These are phyloP conservation scores for Bellardia bayeri DNA, from an alignment of 2,888 invertebrate species.

Conservation along the genomic window DNA sequence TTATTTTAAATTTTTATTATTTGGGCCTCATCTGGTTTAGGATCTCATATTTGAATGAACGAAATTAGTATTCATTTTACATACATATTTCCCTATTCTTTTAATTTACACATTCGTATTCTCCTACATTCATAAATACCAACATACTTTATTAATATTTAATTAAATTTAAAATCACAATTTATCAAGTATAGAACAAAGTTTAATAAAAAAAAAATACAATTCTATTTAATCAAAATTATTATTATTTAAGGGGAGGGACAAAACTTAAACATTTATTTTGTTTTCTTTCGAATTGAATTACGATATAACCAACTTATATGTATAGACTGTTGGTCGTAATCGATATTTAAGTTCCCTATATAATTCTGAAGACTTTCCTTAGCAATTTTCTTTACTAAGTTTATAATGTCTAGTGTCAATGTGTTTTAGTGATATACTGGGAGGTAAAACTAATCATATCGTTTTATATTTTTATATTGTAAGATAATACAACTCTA, in stretches of 20 bases:
- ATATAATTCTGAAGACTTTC: too few species aligned
- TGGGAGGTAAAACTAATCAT: too few species aligned
- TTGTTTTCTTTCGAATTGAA: too few species aligned
- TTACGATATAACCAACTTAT: too few species aligned
- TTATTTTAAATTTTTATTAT: neutral
- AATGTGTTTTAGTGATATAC: too few species aligned
- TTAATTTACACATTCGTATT: neutral
- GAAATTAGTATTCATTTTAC: conserved; percentile 31
- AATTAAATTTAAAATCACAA: conserved; percentile 12
- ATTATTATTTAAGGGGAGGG: neutral
- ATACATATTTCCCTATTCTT: neutral
- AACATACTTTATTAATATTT: conserved; percentile 26
- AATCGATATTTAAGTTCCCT: too few species aligned
- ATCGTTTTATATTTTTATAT: too few species aligned
- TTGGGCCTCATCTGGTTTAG: neutral
- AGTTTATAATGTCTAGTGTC: too few species aligned
- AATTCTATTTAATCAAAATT: conserved; percentile 18
- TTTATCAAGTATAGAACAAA: conserved; percentile 18
- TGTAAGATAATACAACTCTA: too few species aligned
- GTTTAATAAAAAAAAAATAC: conserved; percentile 6
- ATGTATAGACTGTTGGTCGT: too few species aligned
- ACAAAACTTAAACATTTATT: too few species aligned
- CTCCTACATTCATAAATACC: neutral
- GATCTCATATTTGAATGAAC: conserved; percentile 10
- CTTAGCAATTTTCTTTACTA: too few species aligned